A percentile compares a stretch with the other conserved stretches of the same genome.
phyloP scores from a whole-genome alignment of 2,113 vertebrate species.

The Mugil cephalus region DNA sequence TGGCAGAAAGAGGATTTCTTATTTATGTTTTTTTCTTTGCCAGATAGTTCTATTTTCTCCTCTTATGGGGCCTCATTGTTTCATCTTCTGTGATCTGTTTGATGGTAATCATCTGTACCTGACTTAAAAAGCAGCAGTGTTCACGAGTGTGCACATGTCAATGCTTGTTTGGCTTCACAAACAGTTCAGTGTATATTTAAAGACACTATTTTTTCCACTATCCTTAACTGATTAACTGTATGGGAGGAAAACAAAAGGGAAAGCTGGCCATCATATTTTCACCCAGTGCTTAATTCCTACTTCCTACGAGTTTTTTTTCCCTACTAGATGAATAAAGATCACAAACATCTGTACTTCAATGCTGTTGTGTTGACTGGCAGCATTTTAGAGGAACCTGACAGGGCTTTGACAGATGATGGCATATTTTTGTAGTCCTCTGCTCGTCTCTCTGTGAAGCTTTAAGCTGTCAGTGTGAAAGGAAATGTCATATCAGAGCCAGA shows the following conservation, averaged over 20 bases:
- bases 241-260: neutral
- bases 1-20: neutral
- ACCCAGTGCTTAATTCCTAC: no score
- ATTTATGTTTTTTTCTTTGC: no score
- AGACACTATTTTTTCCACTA: conserved; percentile 11
- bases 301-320: no score
- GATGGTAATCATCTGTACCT: neutral
- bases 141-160: neutral
- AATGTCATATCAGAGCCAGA: conserved; percentile 42
- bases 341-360: conserved; percentile 23
- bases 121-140: neutral
- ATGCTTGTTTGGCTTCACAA: conserved; percentile 13
- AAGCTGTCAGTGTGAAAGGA: conserved; percentile 47
- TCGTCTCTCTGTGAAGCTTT: conserved; percentile 43
- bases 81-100: neutral
- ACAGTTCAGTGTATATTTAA: conserved; percentile 6
- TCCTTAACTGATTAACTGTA: neutral
- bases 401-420: conserved; percentile 57
- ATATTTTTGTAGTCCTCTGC: conserved; percentile 31
- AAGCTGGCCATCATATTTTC: conserved; percentile 4
- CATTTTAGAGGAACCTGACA: conserved; percentile 37
- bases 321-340: conserved; percentile 48
- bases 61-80: neutral
- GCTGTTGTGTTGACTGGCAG: conserved; percentile 51
- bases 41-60: neutral